Percentiles rank a stretch among this genome's conserved stretches.
Conservation (phyloP, 2,113 vertebrate genomes). For the Zosterops hypoxanthus region DNA sequence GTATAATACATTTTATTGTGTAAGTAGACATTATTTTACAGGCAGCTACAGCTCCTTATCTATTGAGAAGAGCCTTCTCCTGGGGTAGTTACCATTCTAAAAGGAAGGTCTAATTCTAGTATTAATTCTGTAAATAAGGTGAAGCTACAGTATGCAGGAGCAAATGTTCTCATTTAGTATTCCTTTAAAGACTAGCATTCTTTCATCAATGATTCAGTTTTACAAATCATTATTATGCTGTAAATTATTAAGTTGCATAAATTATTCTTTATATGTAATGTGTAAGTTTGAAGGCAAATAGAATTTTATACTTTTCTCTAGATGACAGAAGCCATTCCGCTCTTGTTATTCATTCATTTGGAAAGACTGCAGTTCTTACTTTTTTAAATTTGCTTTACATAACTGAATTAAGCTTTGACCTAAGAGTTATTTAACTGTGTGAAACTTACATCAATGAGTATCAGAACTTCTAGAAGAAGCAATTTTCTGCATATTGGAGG, state of each 20-base stretch:
- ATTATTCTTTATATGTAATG: slow-evolving; percentile 38
- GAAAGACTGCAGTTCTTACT: neutral
- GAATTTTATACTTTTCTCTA: neutral
- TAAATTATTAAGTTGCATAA: slow-evolving; percentile 65
- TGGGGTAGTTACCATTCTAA: neutral
- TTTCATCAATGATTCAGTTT: slow-evolving; percentile 59
- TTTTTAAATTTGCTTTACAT: slow-evolving; percentile 3
- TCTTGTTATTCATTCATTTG: neutral
- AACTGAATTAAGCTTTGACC: neutral
- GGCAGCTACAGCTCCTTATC: neutral
- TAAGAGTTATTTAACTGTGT: neutral
- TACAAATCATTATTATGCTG: slow-evolving; percentile 52
- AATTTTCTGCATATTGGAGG: neutral
- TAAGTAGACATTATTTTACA: neutral
- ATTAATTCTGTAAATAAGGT: slow-evolving; percentile 43
- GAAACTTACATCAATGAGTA: neutral
- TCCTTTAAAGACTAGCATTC: slow-evolving; percentile 27
- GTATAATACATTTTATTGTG: neutral
- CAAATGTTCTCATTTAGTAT: neutral
- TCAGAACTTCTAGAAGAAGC: neutral
- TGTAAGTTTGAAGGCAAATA: slow-evolving; percentile 1
- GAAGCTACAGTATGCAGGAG: neutral
- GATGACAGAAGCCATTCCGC: neutral
- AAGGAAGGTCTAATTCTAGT: neutral
- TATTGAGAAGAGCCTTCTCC: neutral